Evolutionary conservation across 2,888 invertebrate species (phyloP), one percentile per base, ranked within the genome.

Genomic region (Sipunculus nudus): DNA sequence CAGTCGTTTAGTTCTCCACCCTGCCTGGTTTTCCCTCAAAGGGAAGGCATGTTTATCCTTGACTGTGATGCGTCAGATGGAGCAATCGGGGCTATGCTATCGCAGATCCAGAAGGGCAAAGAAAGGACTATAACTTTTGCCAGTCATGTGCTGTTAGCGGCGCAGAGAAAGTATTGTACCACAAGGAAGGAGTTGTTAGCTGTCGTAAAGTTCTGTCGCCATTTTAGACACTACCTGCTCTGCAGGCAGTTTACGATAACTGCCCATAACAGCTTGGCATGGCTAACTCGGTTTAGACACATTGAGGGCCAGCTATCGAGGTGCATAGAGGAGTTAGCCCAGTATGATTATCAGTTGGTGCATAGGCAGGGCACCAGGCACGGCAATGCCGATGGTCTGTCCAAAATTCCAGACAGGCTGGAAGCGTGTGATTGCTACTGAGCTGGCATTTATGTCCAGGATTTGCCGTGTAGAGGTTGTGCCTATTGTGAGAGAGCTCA

Each of bases 301-400:
- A n/a, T n/a, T 26, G 28, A 4, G 16, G 48, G 31, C 8, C 48
- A 48, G 23, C 13, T 48, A 3, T 26, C n/a, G 4, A 13, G 32
- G 8, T 48, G 48, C 5, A n/a, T 48, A 19, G 48, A 28, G 3
- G 48, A 48, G 29, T 23, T 48, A 4, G 16, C 31, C 5, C 48
- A 48, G 19, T 48, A 48, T 29, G 29, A 29, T 19, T n/a, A n/a
- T n/a, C n/a, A n/a, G n/a, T n/a, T 48, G 8, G n/a, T 28, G 16
- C 48, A 48, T 29, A 16, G 32, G n/a, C 48, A 19, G 6, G 48
- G 32, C 32, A 48, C 5, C 3, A 26, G 19, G 32, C 31, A 48
- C 19, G 29, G 23, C 29, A 48, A 48, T 48, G 48, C 32, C 4
- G 48, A 48, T 29, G 29, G n/a, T 16, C 26, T 48, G 23, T 48